A percentile compares a stretch with the other conserved stretches of the same genome.
Conservation (phyloP, 1,140 invertebrate genomes). For the Pomacea maculata region DNA sequence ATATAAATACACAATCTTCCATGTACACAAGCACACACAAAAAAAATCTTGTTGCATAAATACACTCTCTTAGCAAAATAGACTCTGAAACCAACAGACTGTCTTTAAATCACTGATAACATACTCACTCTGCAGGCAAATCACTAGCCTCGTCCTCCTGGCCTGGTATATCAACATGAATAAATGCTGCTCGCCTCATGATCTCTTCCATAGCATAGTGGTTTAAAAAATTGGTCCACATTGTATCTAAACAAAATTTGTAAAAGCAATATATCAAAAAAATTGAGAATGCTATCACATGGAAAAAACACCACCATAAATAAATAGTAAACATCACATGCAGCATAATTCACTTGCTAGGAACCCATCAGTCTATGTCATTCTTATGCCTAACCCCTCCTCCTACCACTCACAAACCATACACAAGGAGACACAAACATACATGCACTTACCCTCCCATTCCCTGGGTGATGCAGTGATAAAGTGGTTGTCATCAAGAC, state of each 20-base stretch:
- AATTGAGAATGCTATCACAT: not conserved
- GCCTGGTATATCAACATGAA: constrained; percentile 88
- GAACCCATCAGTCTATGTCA: not conserved
- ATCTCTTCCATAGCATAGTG: constrained; percentile 85
- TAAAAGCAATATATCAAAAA: constrained; percentile 9
- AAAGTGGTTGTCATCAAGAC: too few species aligned
- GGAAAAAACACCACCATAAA: not conserved
- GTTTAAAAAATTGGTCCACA: constrained; percentile 72
- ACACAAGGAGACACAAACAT: not conserved
- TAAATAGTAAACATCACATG: not conserved
- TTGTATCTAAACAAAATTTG: constrained; percentile 60
- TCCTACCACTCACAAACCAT: too few species aligned
- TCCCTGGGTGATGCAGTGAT: too few species aligned
- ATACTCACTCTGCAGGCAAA: constrained; percentile 64
- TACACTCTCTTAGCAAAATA: not conserved
- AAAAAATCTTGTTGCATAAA: not conserved
- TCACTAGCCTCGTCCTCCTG: constrained; percentile 84
- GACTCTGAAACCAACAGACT: constrained; percentile 2
- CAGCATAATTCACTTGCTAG: not conserved
- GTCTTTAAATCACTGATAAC: not conserved
- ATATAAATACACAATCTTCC: not conserved
- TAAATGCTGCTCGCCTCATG: constrained; percentile 85
- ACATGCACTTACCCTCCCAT: not conserved
- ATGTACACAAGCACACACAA: not conserved
- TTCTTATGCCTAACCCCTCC: too few species aligned